Evolutionary conservation across 1,140 invertebrate species (phyloP).

Genomic region (Patella vulgata): DNA sequence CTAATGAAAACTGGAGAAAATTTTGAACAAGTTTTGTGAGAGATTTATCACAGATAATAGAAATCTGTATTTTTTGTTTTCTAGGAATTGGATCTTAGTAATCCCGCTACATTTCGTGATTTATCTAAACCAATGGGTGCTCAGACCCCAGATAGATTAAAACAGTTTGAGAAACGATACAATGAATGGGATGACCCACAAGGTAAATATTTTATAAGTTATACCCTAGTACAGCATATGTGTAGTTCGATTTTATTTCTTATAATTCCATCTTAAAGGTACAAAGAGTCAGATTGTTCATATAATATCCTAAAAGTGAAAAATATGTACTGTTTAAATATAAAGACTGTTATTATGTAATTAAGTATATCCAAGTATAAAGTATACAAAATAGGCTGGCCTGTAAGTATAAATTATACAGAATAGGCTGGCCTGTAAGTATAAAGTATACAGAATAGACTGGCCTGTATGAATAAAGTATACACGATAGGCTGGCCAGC

Average conservation of each 20-base stretch:
- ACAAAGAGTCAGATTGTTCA: no score
- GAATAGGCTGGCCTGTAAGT: no score
- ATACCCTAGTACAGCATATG: background rate
- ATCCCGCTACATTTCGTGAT: slow-evolving; percentile 92
- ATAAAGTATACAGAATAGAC: no score
- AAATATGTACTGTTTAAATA: no score
- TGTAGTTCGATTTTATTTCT: background rate
- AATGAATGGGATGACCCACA: slow-evolving; percentile 98
- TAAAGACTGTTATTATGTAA: no score
- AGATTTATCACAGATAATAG: background rate
- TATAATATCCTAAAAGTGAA: no score
- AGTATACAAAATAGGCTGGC: no score
- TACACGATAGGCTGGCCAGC: no score
- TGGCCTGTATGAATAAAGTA: no score
- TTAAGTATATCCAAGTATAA: no score
- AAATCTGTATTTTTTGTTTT: slow-evolving; percentile 16
- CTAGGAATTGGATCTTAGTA: slow-evolving; percentile 85
- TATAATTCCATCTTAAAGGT: background rate
- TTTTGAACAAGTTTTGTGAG: background rate
- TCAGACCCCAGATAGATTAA: slow-evolving; percentile 89
- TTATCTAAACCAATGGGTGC: slow-evolving; percentile 98
- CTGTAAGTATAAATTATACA: no score
- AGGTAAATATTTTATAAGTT: slow-evolving; percentile 68
- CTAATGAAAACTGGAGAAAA: no score
- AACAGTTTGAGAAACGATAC: slow-evolving; percentile 94